Conservation (phyloP, 2,888 invertebrate genomes). For the Nycteola revayana region DNA sequence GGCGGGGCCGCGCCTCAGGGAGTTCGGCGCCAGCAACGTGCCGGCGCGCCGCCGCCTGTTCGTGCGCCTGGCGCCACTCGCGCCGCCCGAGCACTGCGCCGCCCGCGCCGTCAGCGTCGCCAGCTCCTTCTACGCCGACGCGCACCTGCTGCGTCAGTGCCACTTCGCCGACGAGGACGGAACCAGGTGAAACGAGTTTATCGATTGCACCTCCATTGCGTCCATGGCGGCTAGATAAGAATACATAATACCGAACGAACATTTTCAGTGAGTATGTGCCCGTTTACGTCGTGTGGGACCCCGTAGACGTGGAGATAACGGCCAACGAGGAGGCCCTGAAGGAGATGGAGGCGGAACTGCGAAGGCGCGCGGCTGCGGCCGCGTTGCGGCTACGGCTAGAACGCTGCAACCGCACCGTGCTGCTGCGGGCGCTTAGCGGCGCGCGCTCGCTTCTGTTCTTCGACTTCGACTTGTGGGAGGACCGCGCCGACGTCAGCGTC, state of each 20-base stretch:
- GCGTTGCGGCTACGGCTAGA: background rate
- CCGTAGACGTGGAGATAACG: background rate
- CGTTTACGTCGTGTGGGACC: background rate
- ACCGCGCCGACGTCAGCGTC: background rate
- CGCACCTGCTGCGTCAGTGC: too few relatives aligned
- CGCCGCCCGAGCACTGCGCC: too few relatives aligned
- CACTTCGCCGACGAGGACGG: too few relatives aligned
- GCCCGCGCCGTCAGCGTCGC: too few relatives aligned
- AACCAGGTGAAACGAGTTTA: too few relatives aligned
- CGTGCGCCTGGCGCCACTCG: slow-evolving; percentile 1
- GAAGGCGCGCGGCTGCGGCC: background rate
- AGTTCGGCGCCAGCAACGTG: slow-evolving; percentile 12
- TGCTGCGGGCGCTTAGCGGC: background rate
- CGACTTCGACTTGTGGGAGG: slow-evolving; percentile 27
- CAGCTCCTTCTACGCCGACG: too few relatives aligned
- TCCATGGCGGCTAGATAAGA: too few relatives aligned
- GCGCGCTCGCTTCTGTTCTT: slow-evolving; percentile 22
- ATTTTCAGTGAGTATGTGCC: background rate
- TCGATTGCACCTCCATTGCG: too few relatives aligned
- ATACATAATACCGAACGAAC: too few relatives aligned
- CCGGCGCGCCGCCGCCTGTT: slow-evolving; percentile 14
- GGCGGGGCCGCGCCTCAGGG: slow-evolving; percentile 15
- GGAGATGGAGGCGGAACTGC: background rate
- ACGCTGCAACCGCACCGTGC: background rate
- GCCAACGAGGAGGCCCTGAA: background rate